Evolutionary conservation across 2,888 invertebrate genomes (phyloP), one percentile per base, ranked within the genome.

Genomic region (Peribatodes rhomboidaria): DNA sequence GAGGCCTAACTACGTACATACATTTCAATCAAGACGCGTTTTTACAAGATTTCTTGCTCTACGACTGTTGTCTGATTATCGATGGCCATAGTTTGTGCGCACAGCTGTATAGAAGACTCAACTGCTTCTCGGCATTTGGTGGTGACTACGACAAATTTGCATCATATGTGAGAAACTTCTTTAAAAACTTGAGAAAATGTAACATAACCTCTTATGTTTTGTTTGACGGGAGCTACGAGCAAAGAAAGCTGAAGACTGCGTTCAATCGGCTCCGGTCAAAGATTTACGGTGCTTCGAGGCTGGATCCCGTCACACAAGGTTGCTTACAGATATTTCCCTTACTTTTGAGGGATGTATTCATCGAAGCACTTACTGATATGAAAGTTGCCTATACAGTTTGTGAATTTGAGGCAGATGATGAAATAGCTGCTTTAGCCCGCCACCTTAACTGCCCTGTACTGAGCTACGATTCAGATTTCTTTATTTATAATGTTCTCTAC

Each of bases 381-480:
- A 93, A 94, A 8, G 90, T 98, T 9, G 94, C 94, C 10, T 94
- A 95, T 67, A 95, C 96, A 49, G 95, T 97, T 56, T 97, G 97
- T 79, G 95, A 96, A 72, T 98, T 96, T 84, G 99, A 99, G 87
- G 98, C 98, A 1, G 99, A 99, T 83, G 95, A 96, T 73, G 97
- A 98, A 79, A 95, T 98, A 59, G 98, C 98, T 0, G 95, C 96
- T 0, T 86, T 98, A 72, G 97, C 98, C 0, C 95, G 96, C 70
- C 93, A 95, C 61, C 89, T 98, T 1, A 92, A 96, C 41, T 98
- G 98, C 76, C 98, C 98, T 0, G 96, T 99, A 1, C 84, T 99
- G 3, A 98, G 98, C 79, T 97, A 96, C 74, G 99, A 99, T 87
- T 98, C 98, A 0, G 99, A 99, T 89, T 99, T 98, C 88, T 98